Percentiles rank a stretch among this genome's conserved stretches.
These are phyloP conservation scores for Steinernema feltiae DNA, from an alignment of 1,140 invertebrate genomes.

Conservation along the genomic window DNA sequence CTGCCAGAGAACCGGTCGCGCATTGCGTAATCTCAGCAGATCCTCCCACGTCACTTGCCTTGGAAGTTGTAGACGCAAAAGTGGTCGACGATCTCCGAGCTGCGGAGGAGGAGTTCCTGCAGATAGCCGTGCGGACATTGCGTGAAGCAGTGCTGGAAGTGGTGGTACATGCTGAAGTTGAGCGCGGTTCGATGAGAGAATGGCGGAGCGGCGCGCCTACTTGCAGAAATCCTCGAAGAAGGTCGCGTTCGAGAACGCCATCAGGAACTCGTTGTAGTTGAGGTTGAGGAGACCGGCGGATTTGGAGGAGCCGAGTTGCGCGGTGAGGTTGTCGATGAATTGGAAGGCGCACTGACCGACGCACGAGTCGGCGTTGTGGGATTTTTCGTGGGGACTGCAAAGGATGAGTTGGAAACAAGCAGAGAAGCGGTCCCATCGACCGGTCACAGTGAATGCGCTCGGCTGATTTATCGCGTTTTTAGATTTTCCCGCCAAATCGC, in stretches of 20 bases:
- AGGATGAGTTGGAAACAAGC: no score
- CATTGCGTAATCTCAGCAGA: neutral
- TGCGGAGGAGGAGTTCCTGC: conserved; percentile 47
- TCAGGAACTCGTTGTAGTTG: conserved; percentile 57
- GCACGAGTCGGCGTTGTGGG: conserved; percentile 48
- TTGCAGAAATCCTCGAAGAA: conserved; percentile 55
- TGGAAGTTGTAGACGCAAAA: conserved; percentile 57
- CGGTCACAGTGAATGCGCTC: no score
- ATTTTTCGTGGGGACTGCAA: conserved; percentile 34
- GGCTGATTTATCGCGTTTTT: no score
- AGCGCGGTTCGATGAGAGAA: no score
- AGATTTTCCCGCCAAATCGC: no score
- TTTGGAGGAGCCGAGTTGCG: conserved; percentile 40
- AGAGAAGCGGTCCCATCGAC: no score
- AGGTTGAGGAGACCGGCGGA: conserved; percentile 50
- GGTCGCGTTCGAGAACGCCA: conserved; percentile 52
- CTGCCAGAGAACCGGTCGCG: neutral
- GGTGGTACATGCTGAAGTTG: conserved; percentile 50
- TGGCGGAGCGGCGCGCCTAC: conserved; percentile 40
- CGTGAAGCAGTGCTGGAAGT: conserved; percentile 50
- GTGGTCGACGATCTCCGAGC: conserved; percentile 53
- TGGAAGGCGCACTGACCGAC: conserved; percentile 55
- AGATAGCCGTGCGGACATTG: conserved; percentile 54
- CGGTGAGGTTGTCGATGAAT: conserved; percentile 49
- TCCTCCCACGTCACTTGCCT: conserved; percentile 34